These are phyloP conservation scores for Amblyjoppa proteus DNA, from an alignment of 2,888 invertebrate genomes.

Conservation along the genomic window DNA sequence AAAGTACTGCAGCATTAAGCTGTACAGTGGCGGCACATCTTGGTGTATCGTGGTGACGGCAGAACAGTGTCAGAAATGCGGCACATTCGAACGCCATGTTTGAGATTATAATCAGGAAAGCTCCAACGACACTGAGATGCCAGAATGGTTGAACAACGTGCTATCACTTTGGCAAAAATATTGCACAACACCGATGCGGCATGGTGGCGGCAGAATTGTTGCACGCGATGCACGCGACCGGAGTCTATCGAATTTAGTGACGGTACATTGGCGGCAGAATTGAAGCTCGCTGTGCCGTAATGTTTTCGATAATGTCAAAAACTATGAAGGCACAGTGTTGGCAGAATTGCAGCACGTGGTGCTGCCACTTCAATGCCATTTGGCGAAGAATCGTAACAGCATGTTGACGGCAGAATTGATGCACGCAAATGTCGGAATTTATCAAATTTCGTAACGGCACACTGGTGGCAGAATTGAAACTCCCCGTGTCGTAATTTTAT, in stretches of 20 bases:
- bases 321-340: no score
- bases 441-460: not conserved
- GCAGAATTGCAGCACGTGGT: no score
- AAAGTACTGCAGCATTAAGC: conserved; percentile 39
- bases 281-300: not conserved
- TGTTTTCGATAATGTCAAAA: no score
- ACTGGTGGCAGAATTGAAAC: conserved; percentile 20
- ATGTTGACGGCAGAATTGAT: not conserved
- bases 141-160: no score
- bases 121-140: not conserved
- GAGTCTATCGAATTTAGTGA: not conserved
- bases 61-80: conserved; percentile 32
- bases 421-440: not conserved
- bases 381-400: no score
- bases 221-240: not conserved
- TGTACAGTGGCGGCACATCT: conserved; percentile 15
- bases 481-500: not conserved
- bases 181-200: not conserved
- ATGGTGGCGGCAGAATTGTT: not conserved
- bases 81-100: conserved; percentile 17
- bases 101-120: not conserved
- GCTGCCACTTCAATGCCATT: no score
- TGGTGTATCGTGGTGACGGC: conserved; percentile 3
- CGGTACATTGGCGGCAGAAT: conserved; percentile 16
- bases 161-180: not conserved